Evolutionary conservation across 2,888 invertebrate species (phyloP).

Genomic region (Elysia crispata): DNA sequence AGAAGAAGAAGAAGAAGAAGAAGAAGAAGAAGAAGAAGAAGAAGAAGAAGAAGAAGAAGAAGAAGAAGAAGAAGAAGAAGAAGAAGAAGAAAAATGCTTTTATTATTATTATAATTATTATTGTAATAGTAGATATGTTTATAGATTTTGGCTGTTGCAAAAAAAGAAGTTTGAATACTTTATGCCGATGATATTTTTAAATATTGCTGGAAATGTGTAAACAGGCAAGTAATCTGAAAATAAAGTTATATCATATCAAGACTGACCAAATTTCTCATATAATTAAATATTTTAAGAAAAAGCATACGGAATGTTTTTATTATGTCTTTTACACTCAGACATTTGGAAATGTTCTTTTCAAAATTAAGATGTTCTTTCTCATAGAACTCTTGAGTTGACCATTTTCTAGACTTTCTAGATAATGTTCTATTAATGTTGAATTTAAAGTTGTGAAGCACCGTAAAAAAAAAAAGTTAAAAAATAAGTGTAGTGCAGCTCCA

Average conservation of each 20-base stretch:
- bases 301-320: too few relatives aligned
- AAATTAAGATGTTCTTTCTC: not conserved
- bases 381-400: too few relatives aligned
- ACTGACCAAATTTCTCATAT: not conserved
- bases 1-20: conserved; percentile 33
- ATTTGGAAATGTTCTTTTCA: not conserved
- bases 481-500: too few relatives aligned
- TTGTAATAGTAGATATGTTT: not conserved
- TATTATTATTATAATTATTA: not conserved
- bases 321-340: not conserved
- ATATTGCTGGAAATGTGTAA: too few relatives aligned
- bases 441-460: too few relatives aligned
- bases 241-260: too few relatives aligned
- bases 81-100: not conserved
- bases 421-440: too few relatives aligned
- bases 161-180: not conserved
- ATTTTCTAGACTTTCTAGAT: too few relatives aligned
- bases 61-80: not conserved
- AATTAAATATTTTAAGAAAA: too few relatives aligned
- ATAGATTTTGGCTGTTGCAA: not conserved
- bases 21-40: conserved; percentile 16
- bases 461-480: too few relatives aligned
- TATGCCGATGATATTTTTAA: too few relatives aligned
- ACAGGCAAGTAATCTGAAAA: too few relatives aligned
- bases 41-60: not conserved